Conservation (phyloP, 1,140 invertebrate species). For the Pemphigus obesinymphae region DNA sequence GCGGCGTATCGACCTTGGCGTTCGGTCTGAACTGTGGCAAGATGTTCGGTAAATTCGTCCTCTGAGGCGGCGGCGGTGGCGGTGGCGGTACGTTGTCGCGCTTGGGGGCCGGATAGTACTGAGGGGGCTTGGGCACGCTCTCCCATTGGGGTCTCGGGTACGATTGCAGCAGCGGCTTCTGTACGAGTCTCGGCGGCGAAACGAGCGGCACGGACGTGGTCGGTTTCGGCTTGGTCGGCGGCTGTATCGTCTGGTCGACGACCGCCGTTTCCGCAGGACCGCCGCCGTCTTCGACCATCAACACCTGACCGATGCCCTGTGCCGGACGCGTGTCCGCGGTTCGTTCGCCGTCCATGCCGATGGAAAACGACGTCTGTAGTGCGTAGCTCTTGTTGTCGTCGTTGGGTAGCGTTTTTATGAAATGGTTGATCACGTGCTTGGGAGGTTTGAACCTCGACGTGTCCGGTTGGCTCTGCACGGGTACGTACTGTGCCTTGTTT, state of each 20-base stretch:
- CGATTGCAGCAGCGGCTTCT: not conserved
- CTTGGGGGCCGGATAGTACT: conserved; percentile 31
- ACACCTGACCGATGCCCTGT: conserved; percentile 46
- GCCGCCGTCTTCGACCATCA: conserved; percentile 44
- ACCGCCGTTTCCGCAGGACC: not conserved
- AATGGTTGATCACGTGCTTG: conserved; percentile 44
- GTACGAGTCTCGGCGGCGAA: not conserved
- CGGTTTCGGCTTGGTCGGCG: not conserved
- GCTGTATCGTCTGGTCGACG: not conserved
- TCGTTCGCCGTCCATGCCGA: conserved; percentile 44
- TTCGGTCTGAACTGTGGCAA: conserved; percentile 67
- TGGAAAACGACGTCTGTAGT: conserved; percentile 48
- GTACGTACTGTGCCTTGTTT: conserved; percentile 1
- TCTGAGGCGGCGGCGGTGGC: conserved; percentile 9
- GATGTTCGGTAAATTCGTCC: conserved; percentile 59
- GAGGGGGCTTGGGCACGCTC: conserved; percentile 41
- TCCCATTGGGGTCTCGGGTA: conserved; percentile 47
- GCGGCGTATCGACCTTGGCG: conserved; percentile 56
- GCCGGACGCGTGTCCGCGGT: conserved; percentile 40
- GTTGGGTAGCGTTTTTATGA: conserved; percentile 43
- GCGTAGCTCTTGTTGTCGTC: conserved; percentile 47
- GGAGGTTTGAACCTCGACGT: conserved; percentile 43
- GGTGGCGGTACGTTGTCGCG: conserved; percentile 3
- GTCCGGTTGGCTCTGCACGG: not conserved
- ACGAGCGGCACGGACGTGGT: conserved; percentile 13